phyloP scores from a whole-genome alignment of 2,797 vertebrate species.

The Peromyscus nudipes region DNA sequence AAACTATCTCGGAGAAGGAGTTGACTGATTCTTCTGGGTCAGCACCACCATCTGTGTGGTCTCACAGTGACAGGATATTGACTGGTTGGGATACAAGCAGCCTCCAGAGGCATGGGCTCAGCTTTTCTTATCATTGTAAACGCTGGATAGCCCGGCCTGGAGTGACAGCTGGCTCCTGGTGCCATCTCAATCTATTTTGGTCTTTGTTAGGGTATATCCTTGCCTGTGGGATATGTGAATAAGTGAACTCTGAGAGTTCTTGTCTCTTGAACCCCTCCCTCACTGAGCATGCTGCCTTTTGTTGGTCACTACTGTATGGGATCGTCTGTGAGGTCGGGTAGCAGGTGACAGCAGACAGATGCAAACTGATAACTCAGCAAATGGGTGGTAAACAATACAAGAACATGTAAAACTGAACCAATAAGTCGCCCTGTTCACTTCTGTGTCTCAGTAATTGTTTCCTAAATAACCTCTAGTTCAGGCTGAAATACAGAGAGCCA shows the following conservation, averaged over 20 bases:
- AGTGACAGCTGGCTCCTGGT: rapidly evolving
- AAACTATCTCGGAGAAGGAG: neutral
- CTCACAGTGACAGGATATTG: neutral
- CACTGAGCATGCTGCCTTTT: neutral
- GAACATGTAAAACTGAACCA: neutral
- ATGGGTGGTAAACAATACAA: neutral
- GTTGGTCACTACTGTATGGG: neutral
- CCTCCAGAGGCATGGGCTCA: neutral
- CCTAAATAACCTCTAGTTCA: neutral
- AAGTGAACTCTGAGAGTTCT: too few relatives aligned
- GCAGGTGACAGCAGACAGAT: neutral
- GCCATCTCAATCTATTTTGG: neutral
- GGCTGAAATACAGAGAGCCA: neutral
- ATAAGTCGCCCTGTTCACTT: neutral
- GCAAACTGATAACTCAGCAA: neutral
- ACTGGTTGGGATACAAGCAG: neutral
- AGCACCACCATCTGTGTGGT: neutral
- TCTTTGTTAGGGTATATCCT: neutral
- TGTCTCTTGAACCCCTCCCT: neutral
- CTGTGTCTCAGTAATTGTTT: neutral
- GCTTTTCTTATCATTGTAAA: neutral
- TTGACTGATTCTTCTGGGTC: neutral
- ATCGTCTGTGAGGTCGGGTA: neutral
- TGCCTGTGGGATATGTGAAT: neutral
- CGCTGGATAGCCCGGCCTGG: rapidly evolving